These are phyloP conservation scores for Drosophila dunni DNA, from an alignment of 1,140 invertebrate genomes.

Conservation along the genomic window DNA sequence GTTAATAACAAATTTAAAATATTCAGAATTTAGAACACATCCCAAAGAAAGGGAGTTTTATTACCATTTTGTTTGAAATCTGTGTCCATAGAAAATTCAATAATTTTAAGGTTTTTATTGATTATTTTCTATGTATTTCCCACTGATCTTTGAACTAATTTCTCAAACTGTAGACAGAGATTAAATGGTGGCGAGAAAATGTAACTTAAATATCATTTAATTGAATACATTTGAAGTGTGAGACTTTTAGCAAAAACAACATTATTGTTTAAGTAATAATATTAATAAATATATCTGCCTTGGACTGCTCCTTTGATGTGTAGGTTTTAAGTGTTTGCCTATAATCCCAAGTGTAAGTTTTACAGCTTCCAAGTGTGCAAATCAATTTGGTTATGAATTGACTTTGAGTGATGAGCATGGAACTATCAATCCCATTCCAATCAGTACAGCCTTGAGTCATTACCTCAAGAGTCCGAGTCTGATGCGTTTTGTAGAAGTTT, in stretches of 20 bases:
- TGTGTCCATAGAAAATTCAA: too few species aligned
- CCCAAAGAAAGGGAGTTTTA: too few species aligned
- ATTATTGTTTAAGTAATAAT: neutral
- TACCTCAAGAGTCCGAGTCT: slow-evolving; percentile 2
- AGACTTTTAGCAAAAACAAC: neutral
- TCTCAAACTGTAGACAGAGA: too few species aligned
- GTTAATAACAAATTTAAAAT: too few species aligned
- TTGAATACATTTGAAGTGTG: too few species aligned
- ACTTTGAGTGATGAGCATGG: neutral
- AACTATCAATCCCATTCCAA: neutral
- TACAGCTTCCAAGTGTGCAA: slow-evolving; percentile 1
- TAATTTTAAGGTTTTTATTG: too few species aligned
- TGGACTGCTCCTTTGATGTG: neutral
- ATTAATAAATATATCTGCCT: neutral
- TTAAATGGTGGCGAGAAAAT: too few species aligned
- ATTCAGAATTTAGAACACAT: too few species aligned
- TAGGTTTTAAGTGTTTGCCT: neutral
- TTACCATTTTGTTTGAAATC: too few species aligned
- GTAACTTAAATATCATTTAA: too few species aligned
- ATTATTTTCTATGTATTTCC: too few species aligned
- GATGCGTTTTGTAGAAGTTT: slow-evolving; percentile 1
- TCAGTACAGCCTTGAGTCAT: neutral
- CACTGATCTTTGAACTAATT: too few species aligned
- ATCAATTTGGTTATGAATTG: slow-evolving; percentile 12
- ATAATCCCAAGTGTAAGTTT: slow-evolving; percentile 2